Conservation (phyloP, 2,113 vertebrate species). For the Sylvietta virens region DNA sequence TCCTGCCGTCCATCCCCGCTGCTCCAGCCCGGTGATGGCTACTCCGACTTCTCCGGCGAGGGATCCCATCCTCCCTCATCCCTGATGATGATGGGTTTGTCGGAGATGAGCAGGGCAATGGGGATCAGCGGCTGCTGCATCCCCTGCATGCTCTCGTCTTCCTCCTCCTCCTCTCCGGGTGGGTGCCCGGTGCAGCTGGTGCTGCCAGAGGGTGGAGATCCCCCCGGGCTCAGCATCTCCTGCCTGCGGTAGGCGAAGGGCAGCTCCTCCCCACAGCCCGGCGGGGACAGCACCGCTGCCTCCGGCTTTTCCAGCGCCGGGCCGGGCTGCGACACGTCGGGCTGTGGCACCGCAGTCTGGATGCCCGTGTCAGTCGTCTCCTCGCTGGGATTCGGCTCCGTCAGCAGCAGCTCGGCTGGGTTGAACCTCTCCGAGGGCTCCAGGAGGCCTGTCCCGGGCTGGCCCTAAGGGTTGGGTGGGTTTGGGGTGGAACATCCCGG, state of each 20-base stretch:
- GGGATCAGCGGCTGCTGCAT: neutral
- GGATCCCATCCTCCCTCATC: neutral
- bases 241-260: conserved; percentile 13
- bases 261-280: neutral
- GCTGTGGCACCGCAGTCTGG: fast-evolving
- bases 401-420: neutral
- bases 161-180: neutral
- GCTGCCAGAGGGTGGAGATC: fast-evolving
- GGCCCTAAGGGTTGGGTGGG: neutral
- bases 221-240: neutral
- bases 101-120: conserved; percentile 17
- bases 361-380: fast-evolving
- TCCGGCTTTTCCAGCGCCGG: fast-evolving
- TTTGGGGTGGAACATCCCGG: fast-evolving
- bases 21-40: neutral
- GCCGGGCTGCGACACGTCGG: fast-evolving
- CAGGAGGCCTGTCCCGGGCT: neutral
- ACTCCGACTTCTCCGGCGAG: fast-evolving
- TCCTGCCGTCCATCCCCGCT: neutral
- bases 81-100: conserved; percentile 37
- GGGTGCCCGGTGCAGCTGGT: neutral
- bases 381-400: neutral
- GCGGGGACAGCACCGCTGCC: fast-evolving
- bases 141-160: neutral
- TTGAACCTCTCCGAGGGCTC: conserved; percentile 11